Percentiles rank a stretch among this genome's conserved stretches.
These are phyloP conservation scores for Panthera tigris DNA, from an alignment of 2,113 vertebrate genomes.

Conservation along the genomic window DNA sequence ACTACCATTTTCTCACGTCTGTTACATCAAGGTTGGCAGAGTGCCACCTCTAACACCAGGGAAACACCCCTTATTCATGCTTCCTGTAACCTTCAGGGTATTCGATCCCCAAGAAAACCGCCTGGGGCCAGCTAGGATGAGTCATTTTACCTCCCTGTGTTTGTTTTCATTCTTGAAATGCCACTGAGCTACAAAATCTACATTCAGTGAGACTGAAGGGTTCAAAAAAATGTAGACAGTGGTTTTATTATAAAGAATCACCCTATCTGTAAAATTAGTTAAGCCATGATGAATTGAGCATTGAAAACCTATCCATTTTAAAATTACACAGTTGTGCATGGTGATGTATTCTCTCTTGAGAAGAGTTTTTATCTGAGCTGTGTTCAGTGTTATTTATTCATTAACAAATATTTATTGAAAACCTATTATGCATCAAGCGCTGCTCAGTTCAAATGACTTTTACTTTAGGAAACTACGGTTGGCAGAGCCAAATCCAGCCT, in stretches of 20 bases:
- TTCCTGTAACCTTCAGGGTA: not conserved
- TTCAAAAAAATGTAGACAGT: not conserved
- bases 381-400: not conserved
- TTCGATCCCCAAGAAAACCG: not conserved
- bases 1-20: not conserved
- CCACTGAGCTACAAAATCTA: not conserved
- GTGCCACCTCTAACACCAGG: not conserved
- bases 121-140: not conserved
- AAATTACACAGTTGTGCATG: not conserved
- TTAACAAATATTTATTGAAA: constrained; percentile 1
- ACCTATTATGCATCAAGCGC: not conserved
- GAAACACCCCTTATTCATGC: rapidly evolving
- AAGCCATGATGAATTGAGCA: not conserved
- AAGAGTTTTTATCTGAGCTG: not conserved
- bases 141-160: not conserved
- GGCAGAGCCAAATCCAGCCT: not conserved
- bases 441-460: not conserved
- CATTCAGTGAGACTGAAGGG: not conserved
- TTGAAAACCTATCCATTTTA: not conserved
- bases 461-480: not conserved
- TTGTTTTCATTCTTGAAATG: constrained; percentile 25
- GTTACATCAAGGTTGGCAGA: too few species aligned
- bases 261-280: not conserved
- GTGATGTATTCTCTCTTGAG: not conserved
- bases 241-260: constrained; percentile 1